Evolutionary conservation across 2,797 vertebrate genomes (phyloP).

Genomic region (Typhlichthys eigenmanni): DNA sequence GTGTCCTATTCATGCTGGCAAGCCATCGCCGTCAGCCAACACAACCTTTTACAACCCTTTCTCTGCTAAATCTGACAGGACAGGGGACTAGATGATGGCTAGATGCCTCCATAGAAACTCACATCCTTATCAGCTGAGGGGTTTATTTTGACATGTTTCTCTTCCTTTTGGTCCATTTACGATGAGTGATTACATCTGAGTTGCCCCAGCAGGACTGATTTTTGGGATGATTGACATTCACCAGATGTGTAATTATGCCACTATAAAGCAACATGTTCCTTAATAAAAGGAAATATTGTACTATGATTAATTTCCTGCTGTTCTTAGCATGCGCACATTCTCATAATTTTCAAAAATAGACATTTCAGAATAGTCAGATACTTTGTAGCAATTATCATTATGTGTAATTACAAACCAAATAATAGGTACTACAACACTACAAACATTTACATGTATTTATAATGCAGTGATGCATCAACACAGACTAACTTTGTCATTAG

Average conservation of each 20-base stretch:
- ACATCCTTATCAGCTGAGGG: not conserved
- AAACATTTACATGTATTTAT: no score
- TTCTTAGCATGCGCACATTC: not conserved
- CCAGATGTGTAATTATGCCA: not conserved
- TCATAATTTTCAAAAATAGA: no score
- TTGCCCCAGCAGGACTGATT: not conserved
- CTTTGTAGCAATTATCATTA: no score
- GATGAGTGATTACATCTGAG: not conserved
- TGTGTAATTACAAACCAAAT: no score
- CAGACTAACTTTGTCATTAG: no score
- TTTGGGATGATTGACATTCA: constrained; percentile 1
- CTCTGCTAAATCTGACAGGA: constrained; percentile 35
- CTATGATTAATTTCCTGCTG: not conserved
- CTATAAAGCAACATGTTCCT: not conserved
- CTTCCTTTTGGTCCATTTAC: constrained; percentile 6
- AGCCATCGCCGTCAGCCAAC: constrained; percentile 42
- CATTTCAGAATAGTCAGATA: no score
- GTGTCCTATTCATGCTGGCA: constrained; percentile 30
- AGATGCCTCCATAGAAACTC: constrained; percentile 5
- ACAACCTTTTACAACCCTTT: constrained; percentile 41
- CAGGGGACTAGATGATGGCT: constrained; percentile 21
- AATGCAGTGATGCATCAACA: no score
- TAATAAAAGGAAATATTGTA: not conserved
- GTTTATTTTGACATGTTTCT: constrained; percentile 3
- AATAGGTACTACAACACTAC: no score